Conservation (phyloP, 2,113 vertebrate species). For the Eublepharis macularius region DNA sequence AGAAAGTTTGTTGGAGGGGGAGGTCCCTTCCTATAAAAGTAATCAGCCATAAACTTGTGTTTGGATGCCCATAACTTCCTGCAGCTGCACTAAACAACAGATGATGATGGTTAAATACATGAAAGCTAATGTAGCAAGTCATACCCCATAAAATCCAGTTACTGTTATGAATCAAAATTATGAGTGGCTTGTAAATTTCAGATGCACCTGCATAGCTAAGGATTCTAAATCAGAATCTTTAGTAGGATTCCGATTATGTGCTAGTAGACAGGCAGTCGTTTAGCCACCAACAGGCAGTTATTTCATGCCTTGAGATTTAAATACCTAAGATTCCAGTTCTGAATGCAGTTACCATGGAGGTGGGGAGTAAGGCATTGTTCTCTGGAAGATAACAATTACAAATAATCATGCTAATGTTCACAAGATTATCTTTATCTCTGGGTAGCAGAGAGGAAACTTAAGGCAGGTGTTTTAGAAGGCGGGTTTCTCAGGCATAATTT, state of each 20-base stretch:
- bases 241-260: not conserved
- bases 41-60: conserved; percentile 2
- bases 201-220: not conserved
- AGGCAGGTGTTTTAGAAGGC: not conserved
- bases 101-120: conserved; percentile 8
- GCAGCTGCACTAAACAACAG: not conserved
- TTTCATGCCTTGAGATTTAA: not conserved
- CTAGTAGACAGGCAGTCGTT: not conserved
- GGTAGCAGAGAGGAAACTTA: not conserved
- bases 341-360: not conserved
- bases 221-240: not conserved
- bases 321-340: not conserved
- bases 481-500: too few species aligned
- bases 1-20: not conserved
- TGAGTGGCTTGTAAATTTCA: conserved; percentile 5
- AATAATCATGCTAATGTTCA: not conserved
- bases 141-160: conserved; percentile 14
- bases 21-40: conserved; percentile 6
- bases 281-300: not conserved
- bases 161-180: conserved; percentile 18
- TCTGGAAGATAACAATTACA: not conserved
- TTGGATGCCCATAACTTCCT: conserved; percentile 16
- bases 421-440: not conserved
- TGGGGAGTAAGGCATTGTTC: not conserved
- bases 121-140: conserved; percentile 19